These are phyloP conservation scores for Phania funesta DNA, from an alignment of 2,888 invertebrate species.

Conservation along the genomic window DNA sequence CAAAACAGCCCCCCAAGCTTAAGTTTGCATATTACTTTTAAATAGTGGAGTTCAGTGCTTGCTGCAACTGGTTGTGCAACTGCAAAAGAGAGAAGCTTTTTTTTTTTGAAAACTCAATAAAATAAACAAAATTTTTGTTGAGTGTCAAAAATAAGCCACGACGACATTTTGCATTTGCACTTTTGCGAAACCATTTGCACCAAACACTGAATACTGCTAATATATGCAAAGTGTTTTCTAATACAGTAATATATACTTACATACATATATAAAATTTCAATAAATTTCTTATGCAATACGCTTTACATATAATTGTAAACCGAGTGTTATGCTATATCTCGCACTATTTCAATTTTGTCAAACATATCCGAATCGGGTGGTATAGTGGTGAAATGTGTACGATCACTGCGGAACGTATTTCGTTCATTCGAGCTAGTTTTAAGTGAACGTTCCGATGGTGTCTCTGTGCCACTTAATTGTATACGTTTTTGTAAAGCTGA, in stretches of 20 bases:
- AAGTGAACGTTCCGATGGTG: conserved; percentile 82
- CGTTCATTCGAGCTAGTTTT: conserved; percentile 85
- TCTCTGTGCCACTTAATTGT: conserved; percentile 82
- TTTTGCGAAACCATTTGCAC: too few species aligned
- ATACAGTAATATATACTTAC: conserved; percentile 42
- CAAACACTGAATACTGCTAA: too few species aligned
- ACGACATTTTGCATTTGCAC: too few species aligned
- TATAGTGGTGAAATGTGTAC: conserved; percentile 87
- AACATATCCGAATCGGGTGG: conserved; percentile 85
- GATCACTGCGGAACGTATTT: conserved; percentile 88
- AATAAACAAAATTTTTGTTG: too few species aligned
- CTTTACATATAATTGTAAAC: conserved; percentile 78
- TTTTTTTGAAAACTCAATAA: too few species aligned
- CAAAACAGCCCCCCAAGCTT: too few species aligned
- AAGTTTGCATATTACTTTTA: conserved; percentile 25
- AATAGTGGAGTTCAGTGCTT: too few species aligned
- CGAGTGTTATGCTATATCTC: conserved; percentile 81
- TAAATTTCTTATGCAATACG: neutral
- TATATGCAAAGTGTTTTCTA: neutral
- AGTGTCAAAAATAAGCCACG: too few species aligned
- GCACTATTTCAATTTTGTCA: conserved; percentile 80
- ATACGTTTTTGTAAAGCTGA: conserved; percentile 89
- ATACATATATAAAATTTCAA: conserved; percentile 31
- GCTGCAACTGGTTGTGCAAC: too few species aligned
- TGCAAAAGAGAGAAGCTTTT: too few species aligned